A percentile compares a stretch with the other conserved stretches of the same genome.
Evolutionary conservation across 2,797 vertebrate species (phyloP).

Genomic region (Darevskia nairensis): DNA sequence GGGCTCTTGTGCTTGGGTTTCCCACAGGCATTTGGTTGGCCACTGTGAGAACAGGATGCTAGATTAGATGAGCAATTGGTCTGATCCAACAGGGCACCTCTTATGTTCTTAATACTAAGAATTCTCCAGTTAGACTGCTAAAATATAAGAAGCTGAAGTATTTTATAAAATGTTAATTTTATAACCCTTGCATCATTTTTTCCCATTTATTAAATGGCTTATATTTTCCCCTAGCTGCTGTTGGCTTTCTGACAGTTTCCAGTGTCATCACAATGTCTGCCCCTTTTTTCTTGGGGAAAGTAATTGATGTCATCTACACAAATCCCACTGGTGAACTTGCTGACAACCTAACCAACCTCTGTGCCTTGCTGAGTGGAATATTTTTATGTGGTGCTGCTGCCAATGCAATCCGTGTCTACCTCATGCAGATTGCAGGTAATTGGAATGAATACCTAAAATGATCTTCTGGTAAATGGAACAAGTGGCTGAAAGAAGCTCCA

Average conservation of each 20-base stretch:
- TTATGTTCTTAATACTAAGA: background rate
- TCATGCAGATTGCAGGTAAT: constrained; percentile 95
- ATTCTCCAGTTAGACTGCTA: background rate
- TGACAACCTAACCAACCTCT: constrained; percentile 85
- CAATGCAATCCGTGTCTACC: constrained; percentile 92
- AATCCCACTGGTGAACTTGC: constrained; percentile 80
- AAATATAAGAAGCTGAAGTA: background rate
- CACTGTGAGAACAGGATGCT: no score
- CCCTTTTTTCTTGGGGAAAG: constrained; percentile 93
- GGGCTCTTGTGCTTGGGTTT: no score
- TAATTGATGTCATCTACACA: constrained; percentile 93
- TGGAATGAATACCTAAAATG: background rate
- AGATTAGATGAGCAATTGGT: no score
- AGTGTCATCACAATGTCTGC: constrained; percentile 97
- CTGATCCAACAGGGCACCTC: no score
- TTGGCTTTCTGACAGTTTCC: constrained; percentile 92
- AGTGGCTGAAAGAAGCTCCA: background rate
- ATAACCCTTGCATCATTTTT: background rate
- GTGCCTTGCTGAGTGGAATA: constrained; percentile 86
- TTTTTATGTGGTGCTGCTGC: constrained; percentile 93
- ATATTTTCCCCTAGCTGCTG: constrained; percentile 80
- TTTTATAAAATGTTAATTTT: constrained; percentile 36
- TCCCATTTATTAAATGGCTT: constrained; percentile 7
- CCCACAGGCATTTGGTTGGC: no score
- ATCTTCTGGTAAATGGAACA: background rate